Evolutionary conservation across 2,888 invertebrate species (phyloP).

Genomic region (Ernsta delagoae): DNA sequence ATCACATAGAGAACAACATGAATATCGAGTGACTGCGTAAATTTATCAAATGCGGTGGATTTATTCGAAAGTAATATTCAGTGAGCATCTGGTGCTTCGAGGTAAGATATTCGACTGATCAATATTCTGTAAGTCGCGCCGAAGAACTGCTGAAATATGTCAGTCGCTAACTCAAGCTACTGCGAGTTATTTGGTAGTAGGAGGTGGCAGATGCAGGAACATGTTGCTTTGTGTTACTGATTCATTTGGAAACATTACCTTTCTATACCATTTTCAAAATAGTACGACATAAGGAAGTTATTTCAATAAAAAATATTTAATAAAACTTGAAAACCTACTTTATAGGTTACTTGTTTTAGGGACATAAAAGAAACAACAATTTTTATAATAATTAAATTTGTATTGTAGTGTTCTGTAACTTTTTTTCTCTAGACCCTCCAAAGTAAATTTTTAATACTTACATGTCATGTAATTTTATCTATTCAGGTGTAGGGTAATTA

Average conservation of each 20-base stretch:
- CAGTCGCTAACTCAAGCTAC: slow-evolving; percentile 74
- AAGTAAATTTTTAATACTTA: no score
- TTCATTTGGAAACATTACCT: neutral
- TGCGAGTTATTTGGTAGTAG: slow-evolving; percentile 61
- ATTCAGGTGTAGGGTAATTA: no score
- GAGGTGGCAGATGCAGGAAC: slow-evolving; percentile 42
- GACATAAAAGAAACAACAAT: no score
- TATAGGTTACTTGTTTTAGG: no score
- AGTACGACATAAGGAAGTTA: no score
- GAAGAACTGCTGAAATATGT: slow-evolving; percentile 79
- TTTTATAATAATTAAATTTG: no score
- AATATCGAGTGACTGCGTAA: neutral
- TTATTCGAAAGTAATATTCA: slow-evolving; percentile 82
- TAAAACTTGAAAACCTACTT: no score
- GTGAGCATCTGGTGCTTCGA: slow-evolving; percentile 81
- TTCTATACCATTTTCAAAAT: no score
- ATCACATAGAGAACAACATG: neutral
- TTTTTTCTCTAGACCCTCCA: no score
- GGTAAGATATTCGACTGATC: slow-evolving; percentile 80
- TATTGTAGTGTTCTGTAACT: no score
- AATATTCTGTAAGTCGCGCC: slow-evolving; percentile 78
- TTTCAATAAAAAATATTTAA: no score
- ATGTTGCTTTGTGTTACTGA: slow-evolving; percentile 8
- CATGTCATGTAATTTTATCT: no score
- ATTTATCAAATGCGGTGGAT: slow-evolving; percentile 68